phyloP scores from a whole-genome alignment of 1,140 invertebrate genomes.

The Trinorchestia longiramus region DNA sequence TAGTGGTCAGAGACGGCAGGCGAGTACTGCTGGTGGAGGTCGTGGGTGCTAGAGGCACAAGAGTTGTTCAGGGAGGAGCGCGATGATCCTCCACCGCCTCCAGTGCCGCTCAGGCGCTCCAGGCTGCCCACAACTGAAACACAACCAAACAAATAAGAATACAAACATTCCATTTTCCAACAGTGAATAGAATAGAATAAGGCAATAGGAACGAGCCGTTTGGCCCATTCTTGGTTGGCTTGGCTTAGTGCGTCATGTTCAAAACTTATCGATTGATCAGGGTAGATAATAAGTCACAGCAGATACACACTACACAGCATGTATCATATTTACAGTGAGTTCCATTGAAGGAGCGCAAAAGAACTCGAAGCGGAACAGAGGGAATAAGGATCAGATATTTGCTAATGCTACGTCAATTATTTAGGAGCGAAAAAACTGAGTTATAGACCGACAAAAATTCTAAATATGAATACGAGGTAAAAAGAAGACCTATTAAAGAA shows the following conservation, averaged over 20 bases:
- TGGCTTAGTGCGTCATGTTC: too few relatives aligned
- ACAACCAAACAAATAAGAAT: background rate
- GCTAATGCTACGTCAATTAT: too few relatives aligned
- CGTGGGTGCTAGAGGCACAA: slow-evolving; percentile 58
- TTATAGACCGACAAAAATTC: too few relatives aligned
- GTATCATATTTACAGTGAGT: background rate
- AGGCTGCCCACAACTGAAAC: slow-evolving; percentile 33
- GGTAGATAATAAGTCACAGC: background rate
- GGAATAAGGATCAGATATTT: too few relatives aligned
- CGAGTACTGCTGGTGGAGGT: slow-evolving; percentile 39
- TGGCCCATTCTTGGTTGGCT: too few relatives aligned
- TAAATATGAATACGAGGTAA: too few relatives aligned
- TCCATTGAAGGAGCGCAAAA: background rate
- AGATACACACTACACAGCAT: background rate
- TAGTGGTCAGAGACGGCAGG: background rate
- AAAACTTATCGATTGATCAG: too few relatives aligned
- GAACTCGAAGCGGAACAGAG: too few relatives aligned
- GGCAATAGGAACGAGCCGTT: too few relatives aligned
- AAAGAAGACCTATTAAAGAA: too few relatives aligned
- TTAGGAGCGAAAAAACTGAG: too few relatives aligned
- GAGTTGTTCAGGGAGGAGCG: slow-evolving; percentile 61
- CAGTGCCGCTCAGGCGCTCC: slow-evolving; percentile 56
- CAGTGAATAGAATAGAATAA: too few relatives aligned
- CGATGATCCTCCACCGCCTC: slow-evolving; percentile 44
- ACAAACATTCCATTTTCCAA: background rate